Conservation (phyloP, 2,888 invertebrate genomes). For the Mallateleia sp. region DNA sequence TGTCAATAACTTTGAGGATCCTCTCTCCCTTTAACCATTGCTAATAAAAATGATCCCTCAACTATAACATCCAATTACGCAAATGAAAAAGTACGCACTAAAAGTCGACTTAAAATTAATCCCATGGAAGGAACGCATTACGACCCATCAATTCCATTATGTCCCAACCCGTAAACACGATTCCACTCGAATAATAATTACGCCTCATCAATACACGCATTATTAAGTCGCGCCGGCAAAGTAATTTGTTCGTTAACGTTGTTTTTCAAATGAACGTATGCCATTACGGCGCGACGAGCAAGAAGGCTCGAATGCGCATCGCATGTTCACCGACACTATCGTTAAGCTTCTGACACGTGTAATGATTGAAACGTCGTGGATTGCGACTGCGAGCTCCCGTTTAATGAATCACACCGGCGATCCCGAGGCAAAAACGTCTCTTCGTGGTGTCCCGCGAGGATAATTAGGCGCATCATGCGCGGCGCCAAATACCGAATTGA, state of each 20-base stretch:
- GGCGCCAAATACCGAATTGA: slow-evolving; percentile 17
- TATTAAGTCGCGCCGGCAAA: slow-evolving; percentile 52
- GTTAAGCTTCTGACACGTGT: slow-evolving; percentile 53
- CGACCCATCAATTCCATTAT: slow-evolving; percentile 63
- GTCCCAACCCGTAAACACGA: slow-evolving; percentile 32
- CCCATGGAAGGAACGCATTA: slow-evolving; percentile 56
- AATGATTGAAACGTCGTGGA: slow-evolving; percentile 57
- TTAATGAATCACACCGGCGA: slow-evolving; percentile 69
- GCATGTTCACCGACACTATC: slow-evolving; percentile 65
- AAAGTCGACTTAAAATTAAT: slow-evolving; percentile 48
- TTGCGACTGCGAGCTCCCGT: slow-evolving; percentile 58
- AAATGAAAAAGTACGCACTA: slow-evolving; percentile 55
- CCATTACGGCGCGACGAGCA: slow-evolving; percentile 55
- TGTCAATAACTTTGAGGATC: too few relatives aligned
- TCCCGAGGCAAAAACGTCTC: slow-evolving; percentile 38
- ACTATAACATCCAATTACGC: slow-evolving; percentile 47
- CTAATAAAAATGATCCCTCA: slow-evolving; percentile 26
- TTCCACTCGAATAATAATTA: slow-evolving; percentile 62
- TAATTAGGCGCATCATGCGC: slow-evolving; percentile 69
- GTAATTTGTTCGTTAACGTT: slow-evolving; percentile 59
- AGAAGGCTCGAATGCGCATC: slow-evolving; percentile 40
- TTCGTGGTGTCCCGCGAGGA: slow-evolving; percentile 36
- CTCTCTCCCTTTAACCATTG: background rate
- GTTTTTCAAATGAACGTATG: slow-evolving; percentile 53
- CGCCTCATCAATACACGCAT: slow-evolving; percentile 53